These are phyloP conservation scores for Hemibagrus wyckioides DNA, from an alignment of 2,113 vertebrate species.

Conservation along the genomic window DNA sequence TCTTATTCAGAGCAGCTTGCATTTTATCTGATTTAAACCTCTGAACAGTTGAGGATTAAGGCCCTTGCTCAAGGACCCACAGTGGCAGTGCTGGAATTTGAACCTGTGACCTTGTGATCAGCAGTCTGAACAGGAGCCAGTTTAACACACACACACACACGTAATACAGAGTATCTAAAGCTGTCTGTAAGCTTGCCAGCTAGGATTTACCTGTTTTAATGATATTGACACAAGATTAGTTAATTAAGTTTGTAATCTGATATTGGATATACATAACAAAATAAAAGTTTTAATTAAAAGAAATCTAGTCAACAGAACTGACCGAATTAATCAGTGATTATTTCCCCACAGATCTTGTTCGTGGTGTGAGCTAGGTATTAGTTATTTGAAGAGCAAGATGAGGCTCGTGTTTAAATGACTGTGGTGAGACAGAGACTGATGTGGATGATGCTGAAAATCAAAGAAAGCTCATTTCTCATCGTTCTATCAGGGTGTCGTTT, in stretches of 20 bases:
- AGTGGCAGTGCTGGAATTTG: too few relatives aligned
- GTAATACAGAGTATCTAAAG: too few relatives aligned
- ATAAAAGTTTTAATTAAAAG: not conserved
- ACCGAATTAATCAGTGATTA: not conserved
- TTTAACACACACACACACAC: not conserved
- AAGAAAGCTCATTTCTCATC: too few relatives aligned
- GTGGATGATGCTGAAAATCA: not conserved
- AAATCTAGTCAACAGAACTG: not conserved
- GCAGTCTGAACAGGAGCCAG: not conserved
- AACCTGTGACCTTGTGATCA: too few relatives aligned
- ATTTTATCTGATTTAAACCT: too few relatives aligned
- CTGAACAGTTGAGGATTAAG: too few relatives aligned
- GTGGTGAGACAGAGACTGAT: not conserved
- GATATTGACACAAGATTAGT: not conserved
- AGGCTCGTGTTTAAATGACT: not conserved
- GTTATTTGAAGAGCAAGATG: not conserved
- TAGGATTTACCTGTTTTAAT: not conserved
- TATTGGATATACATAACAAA: not conserved
- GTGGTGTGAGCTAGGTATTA: not conserved
- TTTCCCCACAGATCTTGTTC: not conserved
- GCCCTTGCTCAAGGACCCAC: too few relatives aligned
- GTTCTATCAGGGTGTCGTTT: too few relatives aligned
- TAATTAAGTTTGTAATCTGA: not conserved
- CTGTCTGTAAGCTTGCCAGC: not conserved
- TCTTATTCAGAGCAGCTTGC: too few relatives aligned